Percentiles rank a stretch among this genome's conserved stretches.
phyloP scores from a whole-genome alignment of 2,113 vertebrate genomes.

The Erythrocercus mccallii region DNA sequence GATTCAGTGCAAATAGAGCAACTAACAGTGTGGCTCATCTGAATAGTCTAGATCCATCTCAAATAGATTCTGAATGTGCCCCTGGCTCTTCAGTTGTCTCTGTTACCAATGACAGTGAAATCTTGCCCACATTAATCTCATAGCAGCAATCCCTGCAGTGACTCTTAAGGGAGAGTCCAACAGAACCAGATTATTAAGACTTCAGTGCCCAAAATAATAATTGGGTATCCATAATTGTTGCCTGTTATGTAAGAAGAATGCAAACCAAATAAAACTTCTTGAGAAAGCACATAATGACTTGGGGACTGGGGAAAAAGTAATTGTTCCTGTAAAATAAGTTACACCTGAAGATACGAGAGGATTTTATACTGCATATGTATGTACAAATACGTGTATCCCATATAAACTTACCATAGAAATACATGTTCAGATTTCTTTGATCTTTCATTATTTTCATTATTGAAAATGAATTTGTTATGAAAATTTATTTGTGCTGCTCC shows the following conservation, averaged over 20 bases:
- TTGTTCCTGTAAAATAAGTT: background rate
- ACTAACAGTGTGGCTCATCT: background rate
- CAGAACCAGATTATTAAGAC: background rate
- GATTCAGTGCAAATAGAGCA: background rate
- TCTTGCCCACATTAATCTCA: slow-evolving; percentile 11
- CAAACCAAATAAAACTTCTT: background rate
- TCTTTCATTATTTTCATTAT: background rate
- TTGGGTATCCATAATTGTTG: background rate
- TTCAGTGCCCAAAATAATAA: background rate
- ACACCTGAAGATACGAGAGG: background rate
- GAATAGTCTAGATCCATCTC: background rate
- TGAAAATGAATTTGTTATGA: background rate
- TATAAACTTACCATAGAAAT: background rate
- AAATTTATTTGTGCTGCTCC: background rate
- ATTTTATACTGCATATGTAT: background rate
- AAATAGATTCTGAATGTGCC: background rate
- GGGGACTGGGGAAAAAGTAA: background rate
- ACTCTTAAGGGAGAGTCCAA: background rate
- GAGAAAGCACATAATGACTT: background rate
- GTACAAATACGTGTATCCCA: background rate
- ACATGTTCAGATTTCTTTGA: background rate
- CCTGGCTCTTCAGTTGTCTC: background rate
- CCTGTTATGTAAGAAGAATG: background rate
- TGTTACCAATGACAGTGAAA: background rate
- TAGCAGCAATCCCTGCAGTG: background rate